Percentiles rank a stretch among this genome's conserved stretches.
Evolutionary conservation across 2,888 invertebrate genomes (phyloP).

Genomic region (Sclerodermus sp.): DNA sequence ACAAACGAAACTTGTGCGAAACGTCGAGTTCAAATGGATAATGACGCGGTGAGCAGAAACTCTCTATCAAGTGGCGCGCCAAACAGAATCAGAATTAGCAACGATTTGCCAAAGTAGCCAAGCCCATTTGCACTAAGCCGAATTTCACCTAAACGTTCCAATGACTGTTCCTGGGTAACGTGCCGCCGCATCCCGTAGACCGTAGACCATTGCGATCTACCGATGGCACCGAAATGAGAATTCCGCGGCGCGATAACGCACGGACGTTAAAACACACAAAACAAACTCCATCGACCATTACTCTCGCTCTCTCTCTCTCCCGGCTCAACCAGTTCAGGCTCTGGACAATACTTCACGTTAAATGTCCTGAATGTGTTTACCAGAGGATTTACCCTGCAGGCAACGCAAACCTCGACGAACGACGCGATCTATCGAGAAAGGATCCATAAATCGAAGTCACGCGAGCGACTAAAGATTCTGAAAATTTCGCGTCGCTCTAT

Average conservation of each 20-base stretch:
- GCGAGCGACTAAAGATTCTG: no score
- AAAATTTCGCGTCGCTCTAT: no score
- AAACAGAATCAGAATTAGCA: slow-evolving; percentile 38
- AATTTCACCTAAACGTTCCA: slow-evolving; percentile 17
- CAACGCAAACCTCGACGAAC: no score
- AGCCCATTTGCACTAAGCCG: slow-evolving; percentile 18
- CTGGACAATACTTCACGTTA: no score
- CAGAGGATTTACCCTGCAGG: no score
- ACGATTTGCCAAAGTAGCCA: slow-evolving; percentile 24
- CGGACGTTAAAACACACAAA: slow-evolving; percentile 41
- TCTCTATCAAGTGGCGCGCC: slow-evolving; percentile 30
- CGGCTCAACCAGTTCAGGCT: no score
- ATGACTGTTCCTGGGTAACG: neutral
- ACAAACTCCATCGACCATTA: slow-evolving; percentile 17
- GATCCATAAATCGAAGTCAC: no score
- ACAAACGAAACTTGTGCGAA: no score
- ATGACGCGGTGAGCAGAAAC: slow-evolving; percentile 6
- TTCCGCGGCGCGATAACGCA: slow-evolving; percentile 29
- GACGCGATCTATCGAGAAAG: no score
- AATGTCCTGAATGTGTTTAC: no score
- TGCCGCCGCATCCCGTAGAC: no score
- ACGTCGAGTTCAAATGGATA: no score
- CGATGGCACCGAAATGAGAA: slow-evolving; percentile 1
- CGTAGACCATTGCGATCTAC: neutral
- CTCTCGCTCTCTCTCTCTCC: neutral